Conservation (phyloP, 2,888 invertebrate species). For the Pyrrhia umbra region DNA sequence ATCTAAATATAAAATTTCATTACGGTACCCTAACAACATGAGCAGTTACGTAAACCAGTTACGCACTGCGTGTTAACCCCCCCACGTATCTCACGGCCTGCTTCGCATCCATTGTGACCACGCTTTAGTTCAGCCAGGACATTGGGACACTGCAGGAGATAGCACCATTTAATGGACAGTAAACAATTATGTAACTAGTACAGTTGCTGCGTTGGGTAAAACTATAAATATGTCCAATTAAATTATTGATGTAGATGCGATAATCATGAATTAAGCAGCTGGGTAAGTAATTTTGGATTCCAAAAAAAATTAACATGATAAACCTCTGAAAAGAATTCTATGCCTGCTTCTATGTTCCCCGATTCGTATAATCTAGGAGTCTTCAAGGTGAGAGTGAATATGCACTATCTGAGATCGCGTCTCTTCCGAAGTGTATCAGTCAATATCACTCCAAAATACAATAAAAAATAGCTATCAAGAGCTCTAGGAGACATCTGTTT, state of each 20-base stretch:
- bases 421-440: too few relatives aligned
- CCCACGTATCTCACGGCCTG: slow-evolving; percentile 50
- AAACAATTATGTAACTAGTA: not conserved
- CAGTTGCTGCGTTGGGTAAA: not conserved
- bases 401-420: too few relatives aligned
- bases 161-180: not conserved
- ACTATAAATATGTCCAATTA: not conserved
- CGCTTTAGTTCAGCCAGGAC: slow-evolving; percentile 33
- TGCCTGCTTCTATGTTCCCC: too few relatives aligned
- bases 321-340: too few relatives aligned
- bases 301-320: too few relatives aligned
- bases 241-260: not conserved
- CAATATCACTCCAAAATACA: too few relatives aligned
- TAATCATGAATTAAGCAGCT: not conserved
- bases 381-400: too few relatives aligned
- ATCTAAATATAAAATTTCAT: too few relatives aligned
- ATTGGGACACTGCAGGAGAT: slow-evolving; percentile 30
- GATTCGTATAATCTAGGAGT: too few relatives aligned
- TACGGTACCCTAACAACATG: slow-evolving; percentile 16
- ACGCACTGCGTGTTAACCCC: slow-evolving; percentile 5
- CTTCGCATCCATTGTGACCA: slow-evolving; percentile 60
- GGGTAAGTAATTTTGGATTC: not conserved
- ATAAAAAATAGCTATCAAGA: too few relatives aligned
- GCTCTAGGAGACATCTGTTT: too few relatives aligned
- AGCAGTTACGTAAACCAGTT: slow-evolving; percentile 17